Percentiles rank a stretch among this genome's conserved stretches.
Conservation (phyloP, 2,797 vertebrate species). For the Etheostoma nigrum region DNA sequence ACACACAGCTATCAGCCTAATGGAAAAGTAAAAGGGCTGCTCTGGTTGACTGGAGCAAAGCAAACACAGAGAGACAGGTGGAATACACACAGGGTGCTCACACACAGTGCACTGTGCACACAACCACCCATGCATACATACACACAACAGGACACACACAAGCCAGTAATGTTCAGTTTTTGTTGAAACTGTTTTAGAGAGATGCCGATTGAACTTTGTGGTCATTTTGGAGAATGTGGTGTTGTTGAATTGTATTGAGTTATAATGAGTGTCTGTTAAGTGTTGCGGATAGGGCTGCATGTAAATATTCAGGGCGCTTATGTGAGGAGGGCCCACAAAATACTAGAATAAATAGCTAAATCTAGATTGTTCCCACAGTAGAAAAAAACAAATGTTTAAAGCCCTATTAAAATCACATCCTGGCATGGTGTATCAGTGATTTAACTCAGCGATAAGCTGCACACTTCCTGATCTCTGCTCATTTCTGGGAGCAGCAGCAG, state of each 20-base stretch:
- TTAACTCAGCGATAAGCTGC: conserved; percentile 22
- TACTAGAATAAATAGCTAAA: neutral
- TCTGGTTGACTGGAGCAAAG: conserved; percentile 71
- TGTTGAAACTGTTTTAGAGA: neutral
- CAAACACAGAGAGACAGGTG: conserved; percentile 74
- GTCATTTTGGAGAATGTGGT: neutral
- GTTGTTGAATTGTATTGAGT: conserved; percentile 6
- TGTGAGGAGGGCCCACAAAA: too few species aligned
- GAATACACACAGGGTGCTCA: conserved; percentile 60
- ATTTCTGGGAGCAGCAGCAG: conserved; percentile 38
- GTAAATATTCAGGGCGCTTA: too few species aligned
- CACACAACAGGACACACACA: conserved; percentile 26
- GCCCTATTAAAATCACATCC: neutral
- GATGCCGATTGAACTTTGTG: neutral
- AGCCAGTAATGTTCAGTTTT: neutral
- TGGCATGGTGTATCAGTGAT: conserved; percentile 6
- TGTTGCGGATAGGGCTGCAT: neutral
- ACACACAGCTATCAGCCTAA: conserved; percentile 71
- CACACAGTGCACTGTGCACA: conserved; percentile 45
- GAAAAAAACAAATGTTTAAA: neutral
- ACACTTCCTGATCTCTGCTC: conserved; percentile 70
- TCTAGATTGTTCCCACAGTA: neutral
- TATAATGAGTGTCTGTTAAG: neutral
- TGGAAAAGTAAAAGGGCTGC: conserved; percentile 73
- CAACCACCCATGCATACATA: conserved; percentile 34